Evolutionary conservation across 2,113 vertebrate genomes (phyloP).

Genomic region (Jacana jacana): DNA sequence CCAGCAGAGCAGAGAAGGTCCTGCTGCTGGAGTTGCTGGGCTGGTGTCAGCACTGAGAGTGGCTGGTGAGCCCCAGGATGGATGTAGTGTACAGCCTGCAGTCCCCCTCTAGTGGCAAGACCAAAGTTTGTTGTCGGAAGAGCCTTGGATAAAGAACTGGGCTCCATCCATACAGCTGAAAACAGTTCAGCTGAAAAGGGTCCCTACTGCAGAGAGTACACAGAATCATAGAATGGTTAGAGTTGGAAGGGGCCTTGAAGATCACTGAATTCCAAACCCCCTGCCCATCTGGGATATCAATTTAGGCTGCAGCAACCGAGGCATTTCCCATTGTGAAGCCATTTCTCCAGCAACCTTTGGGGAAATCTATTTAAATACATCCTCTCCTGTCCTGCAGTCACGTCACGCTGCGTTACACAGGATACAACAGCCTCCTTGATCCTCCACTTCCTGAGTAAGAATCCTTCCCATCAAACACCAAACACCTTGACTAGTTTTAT

Average conservation of each 20-base stretch:
- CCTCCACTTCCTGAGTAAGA: background rate
- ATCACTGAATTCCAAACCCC: too few relatives aligned
- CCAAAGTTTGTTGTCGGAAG: background rate
- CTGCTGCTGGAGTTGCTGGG: background rate
- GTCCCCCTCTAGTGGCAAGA: conserved; percentile 43
- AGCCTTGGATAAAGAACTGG: background rate
- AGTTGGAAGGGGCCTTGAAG: too few relatives aligned
- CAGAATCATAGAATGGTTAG: too few relatives aligned
- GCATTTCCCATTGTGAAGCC: background rate
- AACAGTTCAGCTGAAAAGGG: background rate
- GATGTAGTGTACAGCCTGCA: background rate
- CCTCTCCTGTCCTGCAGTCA: background rate
- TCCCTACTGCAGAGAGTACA: background rate
- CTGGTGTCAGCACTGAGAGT: background rate
- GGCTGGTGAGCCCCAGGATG: background rate
- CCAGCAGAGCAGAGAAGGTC: background rate
- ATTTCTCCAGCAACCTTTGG: background rate
- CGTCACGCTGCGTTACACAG: fast-evolving
- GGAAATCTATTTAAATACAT: background rate
- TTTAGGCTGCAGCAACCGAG: background rate
- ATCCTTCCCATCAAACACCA: background rate
- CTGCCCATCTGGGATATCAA: background rate
- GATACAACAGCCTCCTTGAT: background rate
- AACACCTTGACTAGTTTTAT: background rate
- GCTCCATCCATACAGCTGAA: background rate